phyloP scores from a whole-genome alignment of 2,888 invertebrate species.

The Trisateles emortualis region DNA sequence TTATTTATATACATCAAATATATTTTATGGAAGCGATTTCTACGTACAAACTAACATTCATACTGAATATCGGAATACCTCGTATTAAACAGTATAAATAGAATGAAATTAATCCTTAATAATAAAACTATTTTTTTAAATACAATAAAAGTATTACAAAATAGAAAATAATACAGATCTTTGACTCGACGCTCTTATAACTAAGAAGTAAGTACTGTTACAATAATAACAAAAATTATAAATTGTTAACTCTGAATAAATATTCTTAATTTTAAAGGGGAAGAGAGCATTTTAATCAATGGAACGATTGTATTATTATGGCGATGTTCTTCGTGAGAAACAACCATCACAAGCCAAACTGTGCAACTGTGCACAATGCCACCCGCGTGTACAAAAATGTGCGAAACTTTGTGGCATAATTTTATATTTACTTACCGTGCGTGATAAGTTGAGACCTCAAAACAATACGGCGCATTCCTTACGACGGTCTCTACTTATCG shows the following conservation, averaged over 20 bases:
- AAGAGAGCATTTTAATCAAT: slow-evolving; percentile 77
- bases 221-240: slow-evolving; percentile 73
- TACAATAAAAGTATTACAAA: slow-evolving; percentile 85
- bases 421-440: too few species aligned
- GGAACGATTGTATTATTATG: slow-evolving; percentile 46
- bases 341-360: slow-evolving; percentile 7
- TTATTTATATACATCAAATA: slow-evolving; percentile 70
- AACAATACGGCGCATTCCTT: too few species aligned
- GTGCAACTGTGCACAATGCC: too few species aligned
- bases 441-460: too few species aligned
- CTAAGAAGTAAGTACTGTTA: slow-evolving; percentile 81
- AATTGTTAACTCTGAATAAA: slow-evolving; percentile 82
- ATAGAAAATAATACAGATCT: slow-evolving; percentile 87
- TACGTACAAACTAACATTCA: slow-evolving; percentile 73
- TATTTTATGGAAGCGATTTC: slow-evolving; percentile 73
- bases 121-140: slow-evolving; percentile 71
- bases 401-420: too few species aligned
- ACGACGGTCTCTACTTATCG: too few species aligned
- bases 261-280: slow-evolving; percentile 74
- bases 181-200: slow-evolving; percentile 83
- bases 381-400: too few species aligned
- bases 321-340: slow-evolving; percentile 37
- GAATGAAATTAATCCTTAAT: slow-evolving; percentile 66
- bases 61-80: slow-evolving; percentile 83
- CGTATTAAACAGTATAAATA: slow-evolving; percentile 84